Conservation (phyloP, 2,888 invertebrate genomes). For the Syrista parreyssii region DNA sequence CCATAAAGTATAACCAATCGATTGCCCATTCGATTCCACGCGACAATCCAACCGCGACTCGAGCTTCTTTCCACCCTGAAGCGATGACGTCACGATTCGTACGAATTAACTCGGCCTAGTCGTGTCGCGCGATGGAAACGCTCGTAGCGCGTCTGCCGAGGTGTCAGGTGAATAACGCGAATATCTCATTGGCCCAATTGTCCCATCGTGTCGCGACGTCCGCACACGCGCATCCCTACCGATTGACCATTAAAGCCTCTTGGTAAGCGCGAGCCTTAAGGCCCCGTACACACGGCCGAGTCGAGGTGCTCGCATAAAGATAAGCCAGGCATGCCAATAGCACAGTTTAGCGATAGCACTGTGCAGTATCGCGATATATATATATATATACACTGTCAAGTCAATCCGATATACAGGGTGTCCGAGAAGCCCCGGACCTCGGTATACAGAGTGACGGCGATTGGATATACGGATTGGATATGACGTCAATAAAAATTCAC, state of each 20-base stretch:
- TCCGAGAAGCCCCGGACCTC: neutral
- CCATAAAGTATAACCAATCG: neutral
- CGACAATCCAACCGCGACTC: neutral
- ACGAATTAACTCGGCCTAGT: too few species aligned
- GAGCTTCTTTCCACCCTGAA: neutral
- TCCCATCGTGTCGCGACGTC: neutral
- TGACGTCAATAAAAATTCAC: too few species aligned
- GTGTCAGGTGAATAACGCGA: neutral
- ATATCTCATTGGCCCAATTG: neutral
- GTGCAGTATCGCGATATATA: neutral
- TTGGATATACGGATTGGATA: neutral
- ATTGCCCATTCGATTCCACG: too few species aligned
- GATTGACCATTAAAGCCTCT: neutral
- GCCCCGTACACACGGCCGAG: constrained; percentile 11
- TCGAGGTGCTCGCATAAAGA: constrained; percentile 13
- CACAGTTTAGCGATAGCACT: constrained; percentile 14
- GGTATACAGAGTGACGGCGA: neutral
- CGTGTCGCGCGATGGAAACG: too few species aligned
- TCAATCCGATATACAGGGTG: neutral
- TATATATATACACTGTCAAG: neutral
- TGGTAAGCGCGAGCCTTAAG: neutral
- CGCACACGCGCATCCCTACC: neutral
- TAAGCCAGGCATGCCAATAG: constrained; percentile 18
- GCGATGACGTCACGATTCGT: too few species aligned
- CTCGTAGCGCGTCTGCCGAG: too few species aligned